Evolutionary conservation across 2,113 vertebrate genomes (phyloP).

Genomic region (Uropsilus gracilis): DNA sequence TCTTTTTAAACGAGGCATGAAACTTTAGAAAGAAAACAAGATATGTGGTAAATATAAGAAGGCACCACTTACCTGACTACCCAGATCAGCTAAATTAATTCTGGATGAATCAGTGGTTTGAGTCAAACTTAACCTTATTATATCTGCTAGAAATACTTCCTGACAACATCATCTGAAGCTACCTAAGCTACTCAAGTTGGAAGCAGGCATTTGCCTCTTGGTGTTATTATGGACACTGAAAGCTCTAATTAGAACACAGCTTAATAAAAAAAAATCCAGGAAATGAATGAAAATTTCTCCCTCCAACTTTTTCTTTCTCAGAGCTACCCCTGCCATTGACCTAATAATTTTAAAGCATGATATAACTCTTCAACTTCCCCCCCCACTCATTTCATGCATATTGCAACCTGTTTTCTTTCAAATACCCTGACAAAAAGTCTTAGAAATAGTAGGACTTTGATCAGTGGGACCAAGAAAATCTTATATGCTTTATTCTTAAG

Average conservation of each 20-base stretch:
- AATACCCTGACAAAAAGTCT: not conserved
- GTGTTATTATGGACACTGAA: not conserved
- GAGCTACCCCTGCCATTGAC: not conserved
- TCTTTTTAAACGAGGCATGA: slow-evolving; percentile 40
- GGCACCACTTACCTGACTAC: not conserved
- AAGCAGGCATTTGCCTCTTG: not conserved
- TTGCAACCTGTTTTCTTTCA: not conserved
- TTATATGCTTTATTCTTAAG: slow-evolving; percentile 19
- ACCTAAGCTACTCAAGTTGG: not conserved
- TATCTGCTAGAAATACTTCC: slow-evolving; percentile 46
- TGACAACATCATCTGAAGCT: not conserved
- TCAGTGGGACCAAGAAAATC: not conserved
- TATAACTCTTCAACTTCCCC: not conserved
- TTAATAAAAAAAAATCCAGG: not conserved
- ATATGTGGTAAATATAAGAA: not conserved
- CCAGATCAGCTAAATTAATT: slow-evolving; percentile 61
- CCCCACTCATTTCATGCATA: not conserved
- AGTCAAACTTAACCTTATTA: slow-evolving; percentile 23
- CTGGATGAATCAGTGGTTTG: slow-evolving; percentile 48
- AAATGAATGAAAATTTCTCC: slow-evolving; percentile 13
- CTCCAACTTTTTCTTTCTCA: not conserved
- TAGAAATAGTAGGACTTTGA: not conserved
- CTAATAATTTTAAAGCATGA: not conserved
- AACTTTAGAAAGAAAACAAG: slow-evolving; percentile 53
- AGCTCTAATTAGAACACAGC: not conserved